A percentile compares a stretch with the other conserved stretches of the same genome.
phyloP scores from a whole-genome alignment of 1,140 invertebrate species.

The Drosophila pseudoananassae region DNA sequence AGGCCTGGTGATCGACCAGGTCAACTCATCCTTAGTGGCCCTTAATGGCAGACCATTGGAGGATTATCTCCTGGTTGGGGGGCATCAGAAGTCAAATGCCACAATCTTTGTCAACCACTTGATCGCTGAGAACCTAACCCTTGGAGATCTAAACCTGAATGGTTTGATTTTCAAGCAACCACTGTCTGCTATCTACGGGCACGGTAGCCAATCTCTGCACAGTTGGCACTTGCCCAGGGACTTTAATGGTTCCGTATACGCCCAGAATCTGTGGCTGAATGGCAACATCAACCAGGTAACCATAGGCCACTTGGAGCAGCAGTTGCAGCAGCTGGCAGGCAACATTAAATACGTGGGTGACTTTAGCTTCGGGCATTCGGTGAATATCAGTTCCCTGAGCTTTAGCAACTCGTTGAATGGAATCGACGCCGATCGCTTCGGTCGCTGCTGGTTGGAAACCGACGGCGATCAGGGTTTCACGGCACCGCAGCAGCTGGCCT shows the following conservation, averaged over 20 bases:
- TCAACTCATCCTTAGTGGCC: constrained; percentile 33
- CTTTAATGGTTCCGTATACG: constrained; percentile 76
- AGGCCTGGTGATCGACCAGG: constrained; percentile 14
- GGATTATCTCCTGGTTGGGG: constrained; percentile 37
- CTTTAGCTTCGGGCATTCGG: constrained; percentile 72
- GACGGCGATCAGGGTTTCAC: constrained; percentile 64
- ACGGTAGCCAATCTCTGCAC: constrained; percentile 43
- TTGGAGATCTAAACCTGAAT: constrained; percentile 52
- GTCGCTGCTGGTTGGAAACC: constrained; percentile 64
- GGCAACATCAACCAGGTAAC: constrained; percentile 53
- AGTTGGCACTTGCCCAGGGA: constrained; percentile 53
- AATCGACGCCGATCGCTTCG: constrained; percentile 55
- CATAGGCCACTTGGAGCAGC: constrained; percentile 59
- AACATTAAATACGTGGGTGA: constrained; percentile 80
- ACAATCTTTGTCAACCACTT: constrained; percentile 46
- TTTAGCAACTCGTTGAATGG: constrained; percentile 68
- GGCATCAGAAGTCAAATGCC: constrained; percentile 38
- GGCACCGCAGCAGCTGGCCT: constrained; percentile 56
- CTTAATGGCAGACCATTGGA: constrained; percentile 31
- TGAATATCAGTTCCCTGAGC: constrained; percentile 62
- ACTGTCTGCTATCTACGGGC: constrained; percentile 44
- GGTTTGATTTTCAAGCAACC: constrained; percentile 57
- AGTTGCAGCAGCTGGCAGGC: constrained; percentile 69
- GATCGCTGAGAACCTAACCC: constrained; percentile 14
- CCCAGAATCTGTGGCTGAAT: constrained; percentile 77